Base-by-base conservation (phyloP, 2,113 vertebrate genomes). In the Brachyistius frenatus region DNA sequence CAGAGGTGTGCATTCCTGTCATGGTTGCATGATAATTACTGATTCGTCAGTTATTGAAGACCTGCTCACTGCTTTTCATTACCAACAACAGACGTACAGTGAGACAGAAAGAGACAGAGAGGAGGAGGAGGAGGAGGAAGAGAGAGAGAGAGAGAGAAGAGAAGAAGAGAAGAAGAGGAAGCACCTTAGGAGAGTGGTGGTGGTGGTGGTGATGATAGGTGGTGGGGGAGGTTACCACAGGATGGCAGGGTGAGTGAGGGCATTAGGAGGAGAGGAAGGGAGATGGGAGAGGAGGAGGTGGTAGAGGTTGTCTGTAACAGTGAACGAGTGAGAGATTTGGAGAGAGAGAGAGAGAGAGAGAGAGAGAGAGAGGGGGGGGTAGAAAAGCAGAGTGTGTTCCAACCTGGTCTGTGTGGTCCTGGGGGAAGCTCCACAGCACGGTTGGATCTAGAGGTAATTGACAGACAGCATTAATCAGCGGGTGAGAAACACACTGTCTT, bases 401-500 rank as follows among this genome's bases (percentile, higher is more conserved):
- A 96, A 99, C 98, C 98, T 99, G 97, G 95, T 99, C 97, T 96
- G 95, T 95, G 94, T 97, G 98, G 95, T 98, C 98, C 96, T 98
- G 96, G 83, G 98, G 98, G 96, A 99, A 99, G 95, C 97, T 99
- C 98, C 98, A 99, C 94, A 98, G 93, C 94, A 99, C 95, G 95
- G 95, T 95, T 88, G 98, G 98, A 97, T 99, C 98, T 99, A 96
- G 95, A 98, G 97, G 97, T 96, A 98, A 99, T 96, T 95, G 95
- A 98, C 95, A 99, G 92, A 96, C 90, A 96, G 95, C 94, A 96
- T 98, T 98, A 97, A 97, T 97, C 94, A 96, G 94, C 94, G 93
- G 93, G 94, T 95, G 94, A 94, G 92, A 94, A 96, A 95, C 94
- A 96, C 92, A 95, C 93, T 93, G 93, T 91, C 94, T 93, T 91